Evolutionary conservation across 2,888 invertebrate genomes (phyloP).

Genomic region (Dicycla oo): DNA sequence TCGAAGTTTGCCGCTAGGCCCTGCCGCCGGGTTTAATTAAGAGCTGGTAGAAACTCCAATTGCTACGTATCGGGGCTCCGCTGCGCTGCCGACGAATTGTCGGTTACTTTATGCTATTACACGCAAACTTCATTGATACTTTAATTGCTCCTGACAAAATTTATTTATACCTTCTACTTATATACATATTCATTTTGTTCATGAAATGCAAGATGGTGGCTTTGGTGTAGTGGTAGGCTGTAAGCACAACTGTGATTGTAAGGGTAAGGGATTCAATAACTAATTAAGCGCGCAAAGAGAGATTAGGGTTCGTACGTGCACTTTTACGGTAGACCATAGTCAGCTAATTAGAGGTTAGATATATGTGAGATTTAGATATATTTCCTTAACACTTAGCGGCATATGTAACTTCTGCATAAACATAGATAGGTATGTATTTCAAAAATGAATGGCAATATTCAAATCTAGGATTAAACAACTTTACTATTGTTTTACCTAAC

Average conservation of each 20-base stretch:
- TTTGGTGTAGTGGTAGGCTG: not conserved
- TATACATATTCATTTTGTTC: constrained; percentile 9
- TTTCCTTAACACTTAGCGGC: too few relatives aligned
- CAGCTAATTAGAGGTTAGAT: too few relatives aligned
- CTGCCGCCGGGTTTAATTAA: constrained; percentile 86
- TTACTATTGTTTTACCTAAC: constrained; percentile 29
- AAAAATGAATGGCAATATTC: not conserved
- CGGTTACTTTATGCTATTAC: constrained; percentile 75
- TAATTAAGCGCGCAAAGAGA: not conserved
- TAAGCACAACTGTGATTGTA: not conserved
- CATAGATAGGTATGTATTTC: not conserved
- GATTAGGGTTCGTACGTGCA: not conserved
- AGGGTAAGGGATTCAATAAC: not conserved
- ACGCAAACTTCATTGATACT: constrained; percentile 73
- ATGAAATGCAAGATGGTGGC: not conserved
- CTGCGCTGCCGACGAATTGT: constrained; percentile 70
- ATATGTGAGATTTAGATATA: too few relatives aligned
- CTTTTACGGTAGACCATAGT: not conserved
- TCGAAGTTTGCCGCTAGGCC: constrained; percentile 89
- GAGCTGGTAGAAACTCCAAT: constrained; percentile 81
- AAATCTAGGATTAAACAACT: not conserved
- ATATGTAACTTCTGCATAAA: too few relatives aligned
- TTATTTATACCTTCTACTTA: constrained; percentile 50
- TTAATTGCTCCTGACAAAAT: constrained; percentile 65
- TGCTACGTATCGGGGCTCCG: constrained; percentile 78